Evolutionary conservation across 2,888 invertebrate species (phyloP), one percentile per base, ranked within the genome.

Genomic region (Heteropelma amictum): DNA sequence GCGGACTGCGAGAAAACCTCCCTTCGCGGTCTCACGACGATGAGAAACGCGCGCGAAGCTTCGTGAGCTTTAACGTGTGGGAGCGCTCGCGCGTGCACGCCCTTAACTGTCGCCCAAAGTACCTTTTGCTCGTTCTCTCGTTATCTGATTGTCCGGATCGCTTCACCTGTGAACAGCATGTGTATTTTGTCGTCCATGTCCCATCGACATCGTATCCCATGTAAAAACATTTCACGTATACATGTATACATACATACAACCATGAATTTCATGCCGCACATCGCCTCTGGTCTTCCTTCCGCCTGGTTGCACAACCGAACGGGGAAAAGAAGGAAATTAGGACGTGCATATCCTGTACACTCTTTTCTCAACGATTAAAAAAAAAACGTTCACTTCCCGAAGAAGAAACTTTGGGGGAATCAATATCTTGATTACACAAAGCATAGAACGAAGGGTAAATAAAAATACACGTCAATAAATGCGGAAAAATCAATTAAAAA

Each of bases 111-210:
- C 47, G 33, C 14, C 1, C 64, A 38, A 65, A 47, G 23, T 47
- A 49, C 71, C 71, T 63, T 63, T 63, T 67, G 60, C 70, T 63
- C 61, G 71, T 58, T 61, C 70, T 21, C 56, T 69, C 70, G 35
- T 47, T 85, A 85, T 85, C 84, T 82, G 83, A 85, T 85, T 76
- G 77, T 72, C 76, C 68, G 72, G 61, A 72, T 73, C 75, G 76
- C 72, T 85, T 84, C 86, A 85, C 86, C 84, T 85, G 84, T 84
- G 85, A 77, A 80, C 82, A 79, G 81, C 85, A 85, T 85, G 81
- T 85, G 85, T 80, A 81, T 68, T 76, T 75, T 69, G 60, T 76
- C 77, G 70, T 76, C 77, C 76, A 78, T 76, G 72, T 77, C 69
- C 69, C 75, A 72, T 76, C 64, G 60, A 76, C 71, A 69, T 69